phyloP scores from a whole-genome alignment of 53 echinoderm and acorn worm species.

The Astropecten irregularis region DNA sequence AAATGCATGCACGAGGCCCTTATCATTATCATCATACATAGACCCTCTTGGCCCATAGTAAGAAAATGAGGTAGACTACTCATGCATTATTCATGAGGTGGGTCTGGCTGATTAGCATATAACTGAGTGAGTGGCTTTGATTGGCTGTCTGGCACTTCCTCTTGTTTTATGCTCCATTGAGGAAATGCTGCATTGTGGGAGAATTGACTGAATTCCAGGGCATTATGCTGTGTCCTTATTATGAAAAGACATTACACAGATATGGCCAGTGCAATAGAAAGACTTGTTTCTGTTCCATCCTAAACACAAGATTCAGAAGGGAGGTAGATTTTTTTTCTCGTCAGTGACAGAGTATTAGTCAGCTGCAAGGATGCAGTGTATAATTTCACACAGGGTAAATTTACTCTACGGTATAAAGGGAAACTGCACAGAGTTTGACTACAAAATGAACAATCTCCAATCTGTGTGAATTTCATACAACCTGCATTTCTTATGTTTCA shows the following conservation, averaged over 20 bases:
- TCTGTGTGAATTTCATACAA: too few species aligned
- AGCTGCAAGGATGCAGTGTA: too few species aligned
- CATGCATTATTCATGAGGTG: conserved; percentile 34
- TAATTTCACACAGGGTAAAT: too few species aligned
- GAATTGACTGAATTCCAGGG: conserved; percentile 30
- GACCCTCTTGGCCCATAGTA: not conserved
- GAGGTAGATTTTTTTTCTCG: too few species aligned
- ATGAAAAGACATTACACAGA: conserved; percentile 36
- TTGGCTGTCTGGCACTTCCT: conserved; percentile 57
- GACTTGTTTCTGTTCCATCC: conserved; percentile 44
- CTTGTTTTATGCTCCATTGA: conserved; percentile 60
- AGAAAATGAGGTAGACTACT: not conserved
- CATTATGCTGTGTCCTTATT: conserved; percentile 45
- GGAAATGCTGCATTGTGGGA: conserved; percentile 57
- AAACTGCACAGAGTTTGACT: too few species aligned
- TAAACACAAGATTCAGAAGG: too few species aligned
- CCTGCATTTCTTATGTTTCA: too few species aligned
- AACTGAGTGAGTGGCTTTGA: conserved; percentile 41
- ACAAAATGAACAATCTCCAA: too few species aligned
- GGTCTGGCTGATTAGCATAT: conserved; percentile 53
- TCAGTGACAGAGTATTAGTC: too few species aligned
- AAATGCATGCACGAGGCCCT: not conserved
- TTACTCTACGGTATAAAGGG: too few species aligned
- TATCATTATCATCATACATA: too few species aligned
- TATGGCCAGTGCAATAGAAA: not conserved